phyloP scores from a whole-genome alignment of 2,113 vertebrate species.

The Eira barbara region DNA sequence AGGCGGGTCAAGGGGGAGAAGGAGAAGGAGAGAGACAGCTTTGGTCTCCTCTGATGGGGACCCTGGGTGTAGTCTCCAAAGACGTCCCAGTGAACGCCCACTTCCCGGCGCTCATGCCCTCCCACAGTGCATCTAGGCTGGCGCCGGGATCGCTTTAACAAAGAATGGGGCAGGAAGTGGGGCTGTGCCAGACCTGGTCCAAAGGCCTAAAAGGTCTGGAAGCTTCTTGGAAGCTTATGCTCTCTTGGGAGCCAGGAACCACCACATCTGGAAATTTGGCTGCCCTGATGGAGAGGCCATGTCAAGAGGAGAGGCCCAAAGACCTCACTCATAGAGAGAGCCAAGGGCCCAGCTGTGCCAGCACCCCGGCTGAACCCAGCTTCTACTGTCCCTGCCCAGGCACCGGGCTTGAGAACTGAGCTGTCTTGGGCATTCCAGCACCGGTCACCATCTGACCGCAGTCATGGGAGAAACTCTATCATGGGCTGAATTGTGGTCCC shows the following conservation, averaged over 20 bases:
- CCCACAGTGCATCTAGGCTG: not conserved
- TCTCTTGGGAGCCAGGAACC: not conserved
- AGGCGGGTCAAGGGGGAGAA: not conserved
- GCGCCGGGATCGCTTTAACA: accelerated
- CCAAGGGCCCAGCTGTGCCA: not conserved
- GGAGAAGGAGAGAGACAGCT: not conserved
- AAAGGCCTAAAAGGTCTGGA: not conserved
- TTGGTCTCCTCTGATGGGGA: not conserved
- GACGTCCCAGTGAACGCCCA: not conserved
- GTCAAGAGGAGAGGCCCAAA: not conserved
- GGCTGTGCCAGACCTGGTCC: not conserved
- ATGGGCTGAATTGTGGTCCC: no score
- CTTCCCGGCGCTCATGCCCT: accelerated
- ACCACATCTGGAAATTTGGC: not conserved
- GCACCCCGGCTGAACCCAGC: not conserved
- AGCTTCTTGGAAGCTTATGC: not conserved
- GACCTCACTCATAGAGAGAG: not conserved
- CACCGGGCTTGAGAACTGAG: not conserved
- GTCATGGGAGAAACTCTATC: not conserved
- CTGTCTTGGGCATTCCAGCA: not conserved
- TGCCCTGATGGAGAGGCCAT: not conserved
- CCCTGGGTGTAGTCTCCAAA: not conserved
- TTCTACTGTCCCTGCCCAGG: not conserved
- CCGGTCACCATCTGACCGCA: not conserved
- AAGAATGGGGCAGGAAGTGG: not conserved